Percentiles rank a stretch among this genome's conserved stretches.
These are phyloP conservation scores for Anguilla megastoma DNA, from an alignment of 2,797 vertebrate species.

Conservation along the genomic window DNA sequence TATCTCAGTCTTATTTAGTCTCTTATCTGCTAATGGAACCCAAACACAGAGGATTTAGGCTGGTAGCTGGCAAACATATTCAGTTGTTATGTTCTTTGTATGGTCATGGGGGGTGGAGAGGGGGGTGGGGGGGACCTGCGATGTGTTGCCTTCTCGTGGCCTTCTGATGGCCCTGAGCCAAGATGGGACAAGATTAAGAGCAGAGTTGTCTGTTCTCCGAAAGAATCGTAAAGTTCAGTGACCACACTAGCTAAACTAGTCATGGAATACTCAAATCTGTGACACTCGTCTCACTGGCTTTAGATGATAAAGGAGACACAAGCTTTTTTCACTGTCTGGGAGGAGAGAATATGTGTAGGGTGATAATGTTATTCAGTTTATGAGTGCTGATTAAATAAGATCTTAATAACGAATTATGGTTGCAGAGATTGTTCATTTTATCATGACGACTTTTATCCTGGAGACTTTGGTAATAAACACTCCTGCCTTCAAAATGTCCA, in stretches of 20 bases:
- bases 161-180: not conserved
- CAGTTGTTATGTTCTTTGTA: not conserved
- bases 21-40: not conserved
- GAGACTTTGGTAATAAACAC: not conserved
- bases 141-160: not conserved
- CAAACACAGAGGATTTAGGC: not conserved
- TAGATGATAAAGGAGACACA: not conserved
- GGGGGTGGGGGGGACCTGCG: not conserved
- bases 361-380: not conserved
- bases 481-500: not conserved
- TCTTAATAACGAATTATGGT: not conserved
- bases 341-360: not conserved
- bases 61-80: not conserved
- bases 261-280: not conserved
- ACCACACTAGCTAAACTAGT: not conserved
- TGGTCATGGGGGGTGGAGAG: not conserved
- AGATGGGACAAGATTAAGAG: not conserved
- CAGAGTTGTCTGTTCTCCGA: not conserved
- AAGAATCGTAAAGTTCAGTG: not conserved
- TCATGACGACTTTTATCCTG: not conserved
- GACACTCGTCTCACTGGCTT: not conserved
- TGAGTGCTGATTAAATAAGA: not conserved
- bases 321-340: not conserved
- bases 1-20: not conserved
- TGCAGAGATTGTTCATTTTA: not conserved